Percentiles rank a stretch among this genome's conserved stretches.
Evolutionary conservation across 2,113 vertebrate species (phyloP).

Genomic region (Megalops atlanticus): DNA sequence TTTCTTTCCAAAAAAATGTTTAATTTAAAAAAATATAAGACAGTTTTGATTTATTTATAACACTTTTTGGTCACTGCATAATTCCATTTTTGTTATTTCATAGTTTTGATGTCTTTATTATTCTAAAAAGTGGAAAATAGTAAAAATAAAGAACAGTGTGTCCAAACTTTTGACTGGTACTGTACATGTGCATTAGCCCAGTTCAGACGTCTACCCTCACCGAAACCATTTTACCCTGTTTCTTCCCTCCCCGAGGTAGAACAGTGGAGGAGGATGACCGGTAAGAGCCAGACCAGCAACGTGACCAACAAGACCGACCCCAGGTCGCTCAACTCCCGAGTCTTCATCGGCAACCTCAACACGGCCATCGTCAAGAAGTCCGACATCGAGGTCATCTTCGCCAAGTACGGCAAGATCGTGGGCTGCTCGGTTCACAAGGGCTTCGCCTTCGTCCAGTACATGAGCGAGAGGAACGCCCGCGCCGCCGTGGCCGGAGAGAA

Average conservation of each 20-base stretch:
- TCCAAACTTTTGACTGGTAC: too few species aligned
- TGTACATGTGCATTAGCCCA: too few species aligned
- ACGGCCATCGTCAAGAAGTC: slow-evolving; percentile 92
- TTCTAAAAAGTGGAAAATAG: too few species aligned
- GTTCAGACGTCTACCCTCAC: too few species aligned
- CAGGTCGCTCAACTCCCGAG: slow-evolving; percentile 92
- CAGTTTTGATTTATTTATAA: too few species aligned
- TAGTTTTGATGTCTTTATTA: too few species aligned
- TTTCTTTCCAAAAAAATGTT: too few species aligned
- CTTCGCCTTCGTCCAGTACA: slow-evolving; percentile 93
- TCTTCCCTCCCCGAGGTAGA: slow-evolving; percentile 55
- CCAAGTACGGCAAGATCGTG: slow-evolving; percentile 96
- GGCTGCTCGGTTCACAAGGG: slow-evolving; percentile 97
- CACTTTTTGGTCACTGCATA: too few species aligned
- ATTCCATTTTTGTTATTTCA: too few species aligned
- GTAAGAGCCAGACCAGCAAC: slow-evolving; percentile 96
- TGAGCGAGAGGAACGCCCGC: slow-evolving; percentile 87
- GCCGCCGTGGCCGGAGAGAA: slow-evolving; percentile 88
- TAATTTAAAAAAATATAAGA: too few species aligned
- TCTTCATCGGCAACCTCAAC: slow-evolving; percentile 96
- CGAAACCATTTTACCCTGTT: neutral
- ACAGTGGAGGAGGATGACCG: slow-evolving; percentile 81
- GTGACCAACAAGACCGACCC: slow-evolving; percentile 98
- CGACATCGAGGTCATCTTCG: slow-evolving; percentile 93
- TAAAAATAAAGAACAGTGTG: too few species aligned